Conservation (phyloP, 2,888 invertebrate genomes). For the Thecocarcelia acutangulata region DNA sequence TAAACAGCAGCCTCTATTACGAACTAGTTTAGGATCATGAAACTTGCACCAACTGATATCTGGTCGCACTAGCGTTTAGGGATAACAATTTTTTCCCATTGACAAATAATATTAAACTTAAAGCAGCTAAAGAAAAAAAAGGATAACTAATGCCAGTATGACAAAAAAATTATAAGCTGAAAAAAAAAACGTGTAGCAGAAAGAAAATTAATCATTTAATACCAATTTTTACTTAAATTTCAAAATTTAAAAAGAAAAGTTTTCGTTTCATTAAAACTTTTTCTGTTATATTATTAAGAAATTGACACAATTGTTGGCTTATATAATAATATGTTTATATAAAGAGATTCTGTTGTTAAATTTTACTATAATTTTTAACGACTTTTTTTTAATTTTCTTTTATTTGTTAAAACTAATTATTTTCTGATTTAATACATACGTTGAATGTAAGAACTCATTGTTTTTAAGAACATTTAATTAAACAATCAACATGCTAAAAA, state of each 20-base stretch:
- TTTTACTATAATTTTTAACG: conserved; percentile 55
- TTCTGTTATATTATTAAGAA: conserved; percentile 52
- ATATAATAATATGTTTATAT: conserved; percentile 31
- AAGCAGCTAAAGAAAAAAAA: too few species aligned
- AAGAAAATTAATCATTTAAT: too few species aligned
- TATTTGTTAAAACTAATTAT: conserved; percentile 28
- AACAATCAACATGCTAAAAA: conserved; percentile 68
- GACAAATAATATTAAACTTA: too few species aligned
- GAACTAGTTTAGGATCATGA: too few species aligned
- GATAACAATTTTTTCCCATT: too few species aligned
- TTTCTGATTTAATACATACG: conserved; percentile 50
- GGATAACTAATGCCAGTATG: too few species aligned
- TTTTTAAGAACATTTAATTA: conserved; percentile 66
- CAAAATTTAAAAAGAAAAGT: conserved; percentile 17
- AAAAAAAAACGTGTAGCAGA: too few species aligned
- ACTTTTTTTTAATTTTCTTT: conserved; percentile 32
- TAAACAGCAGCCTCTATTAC: too few species aligned
- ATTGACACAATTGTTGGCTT: conserved; percentile 66
- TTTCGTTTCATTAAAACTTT: conserved; percentile 32
- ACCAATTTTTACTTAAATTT: background rate
- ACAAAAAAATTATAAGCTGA: too few species aligned
- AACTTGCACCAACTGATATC: too few species aligned
- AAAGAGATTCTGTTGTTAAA: conserved; percentile 43
- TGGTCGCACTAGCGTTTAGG: too few species aligned
- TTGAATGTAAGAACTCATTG: conserved; percentile 65